phyloP scores from a whole-genome alignment of 2,113 vertebrate genomes.

The Prinia subflava region DNA sequence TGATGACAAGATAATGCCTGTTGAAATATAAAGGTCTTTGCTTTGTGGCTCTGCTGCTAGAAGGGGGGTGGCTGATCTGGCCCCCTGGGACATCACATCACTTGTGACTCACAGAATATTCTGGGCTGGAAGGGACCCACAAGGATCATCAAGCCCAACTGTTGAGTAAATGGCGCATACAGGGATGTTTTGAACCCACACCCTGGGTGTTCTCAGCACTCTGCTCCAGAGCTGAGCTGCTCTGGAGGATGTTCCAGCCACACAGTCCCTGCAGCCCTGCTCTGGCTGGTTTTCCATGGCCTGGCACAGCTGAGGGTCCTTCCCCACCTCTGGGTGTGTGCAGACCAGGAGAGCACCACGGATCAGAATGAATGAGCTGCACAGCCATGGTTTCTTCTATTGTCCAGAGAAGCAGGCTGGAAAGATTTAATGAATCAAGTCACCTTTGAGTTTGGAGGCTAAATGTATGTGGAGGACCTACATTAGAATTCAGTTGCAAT shows the following conservation, averaged over 20 bases:
- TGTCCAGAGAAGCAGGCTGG: not conserved
- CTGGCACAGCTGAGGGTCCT: not conserved
- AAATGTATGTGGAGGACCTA: not conserved
- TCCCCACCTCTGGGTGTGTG: not conserved
- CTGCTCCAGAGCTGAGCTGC: not conserved
- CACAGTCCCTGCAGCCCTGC: rapidly evolving
- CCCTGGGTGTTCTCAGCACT: not conserved
- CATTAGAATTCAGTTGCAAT: not conserved
- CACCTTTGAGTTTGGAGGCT: not conserved
- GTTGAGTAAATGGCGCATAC: not conserved
- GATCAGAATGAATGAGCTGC: not conserved
- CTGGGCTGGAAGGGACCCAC: not conserved
- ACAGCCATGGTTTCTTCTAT: not conserved
- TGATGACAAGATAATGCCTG: not conserved
- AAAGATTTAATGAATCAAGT: not conserved
- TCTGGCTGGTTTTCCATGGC: rapidly evolving
- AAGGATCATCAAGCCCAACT: not conserved
- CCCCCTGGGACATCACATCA: not conserved
- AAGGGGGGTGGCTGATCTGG: not conserved
- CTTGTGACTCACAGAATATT: not conserved
- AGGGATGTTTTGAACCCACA: not conserved
- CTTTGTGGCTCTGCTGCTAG: not conserved
- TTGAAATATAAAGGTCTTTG: not conserved
- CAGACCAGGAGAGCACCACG: not conserved
- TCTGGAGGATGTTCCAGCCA: not conserved